A percentile compares a stretch with the other conserved stretches of the same genome.
These are phyloP conservation scores for Pteria penguin DNA, from an alignment of 2,888 invertebrate genomes.

Conservation along the genomic window DNA sequence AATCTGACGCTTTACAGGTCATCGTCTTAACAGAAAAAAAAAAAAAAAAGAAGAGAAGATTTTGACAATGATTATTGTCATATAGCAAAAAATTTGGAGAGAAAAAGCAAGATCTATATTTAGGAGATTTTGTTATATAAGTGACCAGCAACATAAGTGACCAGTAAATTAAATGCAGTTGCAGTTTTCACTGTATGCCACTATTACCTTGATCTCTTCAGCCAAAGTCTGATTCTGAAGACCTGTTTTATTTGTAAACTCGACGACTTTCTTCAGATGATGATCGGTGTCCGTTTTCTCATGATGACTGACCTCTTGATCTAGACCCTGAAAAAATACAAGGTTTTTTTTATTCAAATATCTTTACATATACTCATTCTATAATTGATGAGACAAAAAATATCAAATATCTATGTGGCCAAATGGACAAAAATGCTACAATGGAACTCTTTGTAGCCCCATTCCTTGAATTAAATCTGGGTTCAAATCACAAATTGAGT, in stretches of 20 bases:
- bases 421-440: not conserved
- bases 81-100: too few relatives aligned
- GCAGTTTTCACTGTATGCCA: too few relatives aligned
- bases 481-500: too few relatives aligned
- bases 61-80: too few relatives aligned
- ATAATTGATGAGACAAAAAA: not conserved
- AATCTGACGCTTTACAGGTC: too few relatives aligned
- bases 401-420: not conserved
- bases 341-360: not conserved
- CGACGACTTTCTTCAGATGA: conserved; percentile 28
- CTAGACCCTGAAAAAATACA: conserved; percentile 22
- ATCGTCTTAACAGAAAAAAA: too few relatives aligned
- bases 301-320: conserved; percentile 24
- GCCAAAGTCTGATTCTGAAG: conserved; percentile 8
- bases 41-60: not conserved
- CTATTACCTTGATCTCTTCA: conserved; percentile 28
- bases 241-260: conserved; percentile 11
- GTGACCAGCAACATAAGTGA: too few relatives aligned
- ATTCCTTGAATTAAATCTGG: too few relatives aligned
- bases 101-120: too few relatives aligned
- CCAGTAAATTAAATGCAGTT: too few relatives aligned
- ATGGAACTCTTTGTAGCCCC: not conserved
- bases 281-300: conserved; percentile 8
- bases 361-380: not conserved
- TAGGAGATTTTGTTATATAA: too few relatives aligned